Evolutionary conservation across 2,797 vertebrate genomes (phyloP), one percentile per base, ranked within the genome.

Genomic region (Brotula barbata): DNA sequence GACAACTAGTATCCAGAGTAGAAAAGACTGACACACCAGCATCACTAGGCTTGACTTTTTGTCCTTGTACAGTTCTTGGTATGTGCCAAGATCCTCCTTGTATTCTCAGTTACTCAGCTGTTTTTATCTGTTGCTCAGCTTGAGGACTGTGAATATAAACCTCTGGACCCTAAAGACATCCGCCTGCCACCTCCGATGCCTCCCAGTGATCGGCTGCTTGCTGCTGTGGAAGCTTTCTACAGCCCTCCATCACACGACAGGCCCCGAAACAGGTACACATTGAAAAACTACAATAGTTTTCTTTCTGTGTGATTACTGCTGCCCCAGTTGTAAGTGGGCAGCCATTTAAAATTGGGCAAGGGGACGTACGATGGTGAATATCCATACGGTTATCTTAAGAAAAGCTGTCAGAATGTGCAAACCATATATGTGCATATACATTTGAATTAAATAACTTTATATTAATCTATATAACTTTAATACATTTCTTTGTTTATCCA

Each of bases 171-270:
- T 6, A 99, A 98, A 88, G 97, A 99, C 76, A 99, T 99, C 68
- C 92, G 97, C 53, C 91, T 99, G 64, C 97, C 97, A 0, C 97
- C 97, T 41, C 97, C 97, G 8, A 99, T 99, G 97, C 97, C 96
- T 0, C 97, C 96, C 22, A 99, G 96, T 36, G 97, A 99, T 58
- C 92, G 97, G 31, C 89, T 99, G n/a, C 89, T 99, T 46, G 97
- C 96, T 12, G 97, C 97, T 0, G 97, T 99, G 34, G 96, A 99
- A 81, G 97, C 97, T 39, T 99, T 99, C 83, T 99, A 99, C 83
- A 99, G 97, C 58, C 97, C 96, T 1, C 96, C 97, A 0, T 99
- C 97, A 52, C 96, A 99, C 3, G 96, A 99, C 86, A 90, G 97
- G 70, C 97, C 97, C 10, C 90, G 97, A 40, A 99, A 99, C 94